Evolutionary conservation across 2,797 vertebrate species (phyloP).

Genomic region (Hyperoplus immaculatus): DNA sequence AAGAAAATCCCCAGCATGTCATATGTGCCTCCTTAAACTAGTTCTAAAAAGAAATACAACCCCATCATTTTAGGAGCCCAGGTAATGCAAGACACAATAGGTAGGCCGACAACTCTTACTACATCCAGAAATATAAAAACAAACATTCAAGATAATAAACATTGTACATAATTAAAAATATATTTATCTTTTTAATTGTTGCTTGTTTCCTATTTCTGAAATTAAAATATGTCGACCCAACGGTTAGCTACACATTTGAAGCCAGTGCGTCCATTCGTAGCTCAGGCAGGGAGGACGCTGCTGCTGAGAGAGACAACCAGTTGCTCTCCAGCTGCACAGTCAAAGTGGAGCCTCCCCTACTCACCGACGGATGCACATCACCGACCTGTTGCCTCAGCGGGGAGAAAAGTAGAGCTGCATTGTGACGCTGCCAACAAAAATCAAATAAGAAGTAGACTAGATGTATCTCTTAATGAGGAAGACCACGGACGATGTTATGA

Average conservation of each 20-base stretch:
- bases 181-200: not conserved
- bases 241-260: slow-evolving; percentile 41
- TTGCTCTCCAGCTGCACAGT: slow-evolving; percentile 78
- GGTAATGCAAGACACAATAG: not conserved
- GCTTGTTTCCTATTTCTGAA: not conserved
- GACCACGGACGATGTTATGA: slow-evolving; percentile 60
- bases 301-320: slow-evolving; percentile 76
- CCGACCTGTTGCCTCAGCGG: slow-evolving; percentile 79
- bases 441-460: slow-evolving; percentile 30
- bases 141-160: too few species aligned
- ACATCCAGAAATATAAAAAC: too few species aligned
- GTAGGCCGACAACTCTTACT: too few species aligned
- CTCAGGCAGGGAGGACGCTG: slow-evolving; percentile 72
- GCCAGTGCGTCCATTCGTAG: slow-evolving; percentile 65
- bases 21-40: slow-evolving; percentile 10
- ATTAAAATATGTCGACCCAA: slow-evolving; percentile 11
- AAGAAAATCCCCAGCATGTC: not conserved
- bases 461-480: slow-evolving; percentile 21
- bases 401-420: slow-evolving; percentile 55
- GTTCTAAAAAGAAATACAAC: not conserved
- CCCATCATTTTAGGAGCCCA: not conserved
- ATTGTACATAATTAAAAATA: not conserved
- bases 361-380: slow-evolving; percentile 66
- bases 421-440: slow-evolving; percentile 17
- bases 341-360: slow-evolving; percentile 70